Evolutionary conservation across 2,888 invertebrate species (phyloP).

Genomic region (Meliscaeva auricollis): DNA sequence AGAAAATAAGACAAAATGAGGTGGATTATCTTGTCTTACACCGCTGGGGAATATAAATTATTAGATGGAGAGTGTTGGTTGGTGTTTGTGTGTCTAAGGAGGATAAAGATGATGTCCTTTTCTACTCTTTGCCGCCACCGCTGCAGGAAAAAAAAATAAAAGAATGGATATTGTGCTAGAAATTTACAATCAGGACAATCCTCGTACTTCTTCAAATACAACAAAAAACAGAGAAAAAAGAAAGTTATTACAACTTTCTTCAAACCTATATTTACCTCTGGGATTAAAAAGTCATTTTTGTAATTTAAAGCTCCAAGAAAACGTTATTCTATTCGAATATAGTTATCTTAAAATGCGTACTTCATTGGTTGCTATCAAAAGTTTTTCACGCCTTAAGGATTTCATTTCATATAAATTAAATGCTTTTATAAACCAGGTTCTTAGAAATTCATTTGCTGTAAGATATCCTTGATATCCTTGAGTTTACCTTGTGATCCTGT

Average conservation of each 20-base stretch:
- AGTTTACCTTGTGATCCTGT: no score
- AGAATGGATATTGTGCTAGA: slow-evolving; percentile 27
- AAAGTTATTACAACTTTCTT: slow-evolving; percentile 16
- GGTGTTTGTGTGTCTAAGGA: background rate
- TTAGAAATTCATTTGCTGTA: no score
- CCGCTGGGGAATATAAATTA: slow-evolving; percentile 62
- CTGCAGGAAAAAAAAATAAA: slow-evolving; percentile 2
- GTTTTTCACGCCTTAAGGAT: background rate
- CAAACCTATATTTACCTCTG: background rate
- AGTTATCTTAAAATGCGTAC: no score
- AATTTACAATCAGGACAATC: slow-evolving; percentile 59
- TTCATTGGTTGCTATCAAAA: background rate
- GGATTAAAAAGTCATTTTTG: slow-evolving; percentile 20
- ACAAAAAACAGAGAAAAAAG: background rate
- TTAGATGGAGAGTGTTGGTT: slow-evolving; percentile 34
- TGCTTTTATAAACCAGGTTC: no score
- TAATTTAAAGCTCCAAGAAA: slow-evolving; percentile 1
- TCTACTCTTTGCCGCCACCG: background rate
- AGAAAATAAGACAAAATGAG: slow-evolving; percentile 64
- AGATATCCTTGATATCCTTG: no score
- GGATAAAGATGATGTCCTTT: slow-evolving; percentile 9
- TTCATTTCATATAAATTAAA: no score
- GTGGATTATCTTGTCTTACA: slow-evolving; percentile 74
- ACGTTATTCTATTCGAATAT: background rate
- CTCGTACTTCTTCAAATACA: slow-evolving; percentile 21